phyloP scores from a whole-genome alignment of 2,888 invertebrate species.

The Calliphora vomitoria region DNA sequence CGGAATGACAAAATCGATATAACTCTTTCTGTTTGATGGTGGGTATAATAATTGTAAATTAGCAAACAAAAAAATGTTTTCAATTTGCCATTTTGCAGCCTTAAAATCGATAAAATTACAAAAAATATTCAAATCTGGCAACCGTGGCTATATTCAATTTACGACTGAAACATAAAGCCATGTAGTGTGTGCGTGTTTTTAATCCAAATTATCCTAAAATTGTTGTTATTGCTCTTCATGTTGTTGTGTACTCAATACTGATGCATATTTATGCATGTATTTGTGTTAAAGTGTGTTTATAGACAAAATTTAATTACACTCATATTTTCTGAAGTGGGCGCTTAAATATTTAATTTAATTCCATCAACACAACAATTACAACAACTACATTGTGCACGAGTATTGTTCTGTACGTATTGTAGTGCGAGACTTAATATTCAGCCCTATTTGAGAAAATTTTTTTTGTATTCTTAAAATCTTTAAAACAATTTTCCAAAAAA shows the following conservation, averaged over 20 bases:
- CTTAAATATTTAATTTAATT: slow-evolving; percentile 64
- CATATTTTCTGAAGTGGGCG: slow-evolving; percentile 45
- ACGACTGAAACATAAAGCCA: neutral
- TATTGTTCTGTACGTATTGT: neutral
- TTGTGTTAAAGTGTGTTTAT: slow-evolving; percentile 40
- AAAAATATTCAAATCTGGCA: too few relatives aligned
- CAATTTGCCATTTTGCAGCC: too few relatives aligned
- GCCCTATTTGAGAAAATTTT: too few relatives aligned
- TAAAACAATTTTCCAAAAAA: too few relatives aligned
- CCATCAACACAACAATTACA: slow-evolving; percentile 16
- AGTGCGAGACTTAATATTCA: neutral
- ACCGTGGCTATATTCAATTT: neutral
- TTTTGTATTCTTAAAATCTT: too few relatives aligned
- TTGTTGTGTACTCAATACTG: neutral
- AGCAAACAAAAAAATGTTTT: too few relatives aligned
- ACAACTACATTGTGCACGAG: neutral
- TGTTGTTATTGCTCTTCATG: slow-evolving; percentile 48
- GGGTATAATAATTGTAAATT: too few relatives aligned
- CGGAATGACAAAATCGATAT: too few relatives aligned
- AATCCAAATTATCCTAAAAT: slow-evolving; percentile 51
- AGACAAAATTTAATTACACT: slow-evolving; percentile 48
- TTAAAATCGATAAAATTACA: too few relatives aligned
- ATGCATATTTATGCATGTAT: slow-evolving; percentile 37
- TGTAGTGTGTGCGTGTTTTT: slow-evolving; percentile 23
- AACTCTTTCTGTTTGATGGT: too few relatives aligned